These are phyloP conservation scores for Holacanthus passer DNA, from an alignment of 2,113 vertebrate genomes.

Conservation along the genomic window DNA sequence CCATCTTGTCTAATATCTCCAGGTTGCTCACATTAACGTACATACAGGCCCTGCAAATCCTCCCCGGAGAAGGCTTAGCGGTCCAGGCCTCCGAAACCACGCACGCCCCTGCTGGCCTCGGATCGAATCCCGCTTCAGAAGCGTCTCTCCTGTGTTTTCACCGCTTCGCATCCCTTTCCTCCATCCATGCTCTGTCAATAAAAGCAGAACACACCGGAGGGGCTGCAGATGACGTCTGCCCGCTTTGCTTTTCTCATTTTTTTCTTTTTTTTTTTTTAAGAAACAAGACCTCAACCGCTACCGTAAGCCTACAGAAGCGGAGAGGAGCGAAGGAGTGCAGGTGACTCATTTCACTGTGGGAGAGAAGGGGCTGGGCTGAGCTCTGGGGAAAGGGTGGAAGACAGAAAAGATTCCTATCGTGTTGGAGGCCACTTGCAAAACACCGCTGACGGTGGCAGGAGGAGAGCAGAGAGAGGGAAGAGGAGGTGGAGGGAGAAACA, in stretches of 20 bases:
- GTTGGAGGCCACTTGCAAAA: conserved; percentile 73
- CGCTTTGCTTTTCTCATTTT: conserved; percentile 6
- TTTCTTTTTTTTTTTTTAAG: background rate
- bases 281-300: conserved; percentile 36
- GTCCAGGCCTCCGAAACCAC: conserved; percentile 60
- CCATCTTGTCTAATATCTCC: conserved; percentile 52
- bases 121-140: conserved; percentile 71
- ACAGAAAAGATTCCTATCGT: conserved; percentile 60
- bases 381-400: conserved; percentile 58
- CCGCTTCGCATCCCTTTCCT: conserved; percentile 32
- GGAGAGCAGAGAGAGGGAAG: conserved; percentile 55
- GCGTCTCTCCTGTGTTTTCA: conserved; percentile 56
- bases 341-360: conserved; percentile 75
- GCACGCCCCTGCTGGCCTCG: conserved; percentile 57
- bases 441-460: conserved; percentile 65
- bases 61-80: conserved; percentile 66
- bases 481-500: conserved; percentile 63
- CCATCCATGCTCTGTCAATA: conserved; percentile 55
- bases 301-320: conserved; percentile 20
- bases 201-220: conserved; percentile 45
- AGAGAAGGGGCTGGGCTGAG: conserved; percentile 63
- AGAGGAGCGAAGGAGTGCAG: conserved; percentile 55
- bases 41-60: conserved; percentile 30
- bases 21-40: conserved; percentile 47
- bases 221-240: conserved; percentile 43